phyloP scores from a whole-genome alignment of 2,113 vertebrate genomes.

The Serilophus lunatus region DNA sequence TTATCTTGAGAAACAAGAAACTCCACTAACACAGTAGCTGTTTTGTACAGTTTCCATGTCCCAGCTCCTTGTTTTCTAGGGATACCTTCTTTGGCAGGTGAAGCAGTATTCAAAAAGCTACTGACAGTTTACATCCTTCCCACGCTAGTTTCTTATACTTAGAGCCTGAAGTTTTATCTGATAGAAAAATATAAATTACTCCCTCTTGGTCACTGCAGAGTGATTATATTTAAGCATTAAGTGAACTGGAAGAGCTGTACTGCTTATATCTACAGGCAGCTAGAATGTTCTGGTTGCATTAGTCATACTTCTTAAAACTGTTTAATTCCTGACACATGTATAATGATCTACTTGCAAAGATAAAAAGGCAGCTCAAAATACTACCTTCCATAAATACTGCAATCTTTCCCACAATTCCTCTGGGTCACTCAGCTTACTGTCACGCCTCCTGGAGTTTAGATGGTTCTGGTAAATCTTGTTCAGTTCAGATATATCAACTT shows the following conservation, averaged over 20 bases:
- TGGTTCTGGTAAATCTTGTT: conserved; percentile 78
- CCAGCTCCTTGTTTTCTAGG: not conserved
- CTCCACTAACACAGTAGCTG: not conserved
- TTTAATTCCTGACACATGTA: conserved; percentile 37
- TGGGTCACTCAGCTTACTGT: conserved; percentile 40
- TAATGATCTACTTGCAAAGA: conserved; percentile 49
- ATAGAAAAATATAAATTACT: not conserved
- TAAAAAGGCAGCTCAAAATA: conserved; percentile 66
- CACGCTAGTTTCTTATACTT: not conserved
- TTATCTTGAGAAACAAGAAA: not conserved
- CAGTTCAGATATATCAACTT: conserved; percentile 82
- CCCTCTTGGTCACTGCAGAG: not conserved
- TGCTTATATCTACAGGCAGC: not conserved
- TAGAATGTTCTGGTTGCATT: conserved; percentile 30
- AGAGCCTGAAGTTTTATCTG: not conserved
- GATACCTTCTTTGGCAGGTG: not conserved
- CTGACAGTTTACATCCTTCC: not conserved
- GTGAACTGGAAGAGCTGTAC: not conserved
- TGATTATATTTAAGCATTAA: not conserved
- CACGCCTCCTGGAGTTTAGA: conserved; percentile 53
- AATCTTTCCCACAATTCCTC: conserved; percentile 79
- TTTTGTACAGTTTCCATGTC: not conserved
- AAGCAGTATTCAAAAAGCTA: not conserved
- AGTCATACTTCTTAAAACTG: conserved; percentile 37
- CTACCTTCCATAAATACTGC: conserved; percentile 89